Base-by-base conservation (phyloP, 2,113 vertebrate species). In the Struthidea cinerea region DNA sequence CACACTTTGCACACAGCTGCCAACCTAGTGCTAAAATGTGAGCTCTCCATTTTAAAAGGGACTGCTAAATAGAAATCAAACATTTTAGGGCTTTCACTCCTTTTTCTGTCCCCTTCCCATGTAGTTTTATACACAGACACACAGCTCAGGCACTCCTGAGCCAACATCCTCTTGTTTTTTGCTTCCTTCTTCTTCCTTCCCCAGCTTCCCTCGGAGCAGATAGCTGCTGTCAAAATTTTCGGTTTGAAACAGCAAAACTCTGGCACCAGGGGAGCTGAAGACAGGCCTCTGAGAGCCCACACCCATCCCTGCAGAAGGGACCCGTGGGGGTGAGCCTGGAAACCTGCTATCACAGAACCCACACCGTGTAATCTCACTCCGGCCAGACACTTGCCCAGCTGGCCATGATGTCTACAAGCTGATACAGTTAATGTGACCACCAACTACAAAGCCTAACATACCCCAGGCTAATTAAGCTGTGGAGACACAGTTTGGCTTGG, bases 241-340 rank as follows among this genome's bases (percentile, higher is more conserved):
- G 44, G 26, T 22, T 13, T 24, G 20, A 67, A 56, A 13, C 4
- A 49, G 37, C 57, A 61, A 8, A 85, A 32, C 8, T 17, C 23
- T 14, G 28, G 27, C 37, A 88, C 59, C 50, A n/a, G 27, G 1
- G 2, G 26, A 67, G n/a, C 21, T 55, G 59, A 56, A 46, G 60
- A 53, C 5, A 46, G 10, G 56, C 21, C n/a, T 41, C 41, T 18
- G 42, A 39, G 17, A 82, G n/a, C 37, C 56, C 74, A 44, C 33
- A 65, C 20, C 78, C 82, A 46, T 3, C 23, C 14, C 10, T 0
- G 3, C 49, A 61, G 49, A 74, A 68, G 21, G 16, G 39, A 67
- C 16, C 56, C 0, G 0, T 0, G 14, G 65, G 79, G 70, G 3
- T 46, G 67, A 60, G 41, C 10, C n/a, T 59, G 63, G 56, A 82